Percentiles rank a stretch among this genome's conserved stretches.
phyloP scores from a whole-genome alignment of 1,140 invertebrate species.

The Neomicropteryx cornuta region DNA sequence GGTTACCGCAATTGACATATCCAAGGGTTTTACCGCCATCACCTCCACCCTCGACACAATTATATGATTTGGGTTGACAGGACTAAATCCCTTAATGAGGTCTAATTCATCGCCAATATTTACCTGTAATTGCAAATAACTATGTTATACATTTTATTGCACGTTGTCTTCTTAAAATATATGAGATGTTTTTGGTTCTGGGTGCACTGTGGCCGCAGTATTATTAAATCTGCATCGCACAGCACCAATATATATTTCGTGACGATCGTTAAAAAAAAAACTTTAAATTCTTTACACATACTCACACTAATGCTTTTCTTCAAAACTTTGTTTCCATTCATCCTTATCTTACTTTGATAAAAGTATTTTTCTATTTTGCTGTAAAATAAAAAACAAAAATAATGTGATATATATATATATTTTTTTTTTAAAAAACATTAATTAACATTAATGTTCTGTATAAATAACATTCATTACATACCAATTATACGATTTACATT shows the following conservation, averaged over 20 bases:
- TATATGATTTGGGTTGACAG: slow-evolving; percentile 45
- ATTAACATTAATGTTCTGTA: too few species aligned
- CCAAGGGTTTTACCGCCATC: slow-evolving; percentile 26
- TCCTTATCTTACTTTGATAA: slow-evolving; percentile 51
- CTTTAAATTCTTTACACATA: slow-evolving; percentile 4
- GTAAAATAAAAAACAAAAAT: slow-evolving; percentile 11
- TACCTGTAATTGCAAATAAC: slow-evolving; percentile 22
- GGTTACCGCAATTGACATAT: slow-evolving; percentile 35
- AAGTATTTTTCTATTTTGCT: slow-evolving; percentile 54
- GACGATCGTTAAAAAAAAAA: slow-evolving; percentile 1
- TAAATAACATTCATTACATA: too few species aligned
- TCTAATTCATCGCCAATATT: slow-evolving; percentile 53
- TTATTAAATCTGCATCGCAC: too few species aligned
- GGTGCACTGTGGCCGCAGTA: too few species aligned
- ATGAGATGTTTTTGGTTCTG: too few species aligned
- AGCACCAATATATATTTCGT: too few species aligned
- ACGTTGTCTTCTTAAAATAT: not conserved
- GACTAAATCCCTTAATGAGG: slow-evolving; percentile 41
- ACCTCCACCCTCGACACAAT: slow-evolving; percentile 47
- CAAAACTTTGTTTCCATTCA: slow-evolving; percentile 50
- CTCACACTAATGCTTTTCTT: slow-evolving; percentile 49
- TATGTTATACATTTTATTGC: not conserved
- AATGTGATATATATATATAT: too few species aligned
- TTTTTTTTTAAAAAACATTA: too few species aligned
- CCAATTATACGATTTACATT: too few species aligned